phyloP scores from a whole-genome alignment of 2,797 vertebrate genomes.

The Pelodytes ibericus region DNA sequence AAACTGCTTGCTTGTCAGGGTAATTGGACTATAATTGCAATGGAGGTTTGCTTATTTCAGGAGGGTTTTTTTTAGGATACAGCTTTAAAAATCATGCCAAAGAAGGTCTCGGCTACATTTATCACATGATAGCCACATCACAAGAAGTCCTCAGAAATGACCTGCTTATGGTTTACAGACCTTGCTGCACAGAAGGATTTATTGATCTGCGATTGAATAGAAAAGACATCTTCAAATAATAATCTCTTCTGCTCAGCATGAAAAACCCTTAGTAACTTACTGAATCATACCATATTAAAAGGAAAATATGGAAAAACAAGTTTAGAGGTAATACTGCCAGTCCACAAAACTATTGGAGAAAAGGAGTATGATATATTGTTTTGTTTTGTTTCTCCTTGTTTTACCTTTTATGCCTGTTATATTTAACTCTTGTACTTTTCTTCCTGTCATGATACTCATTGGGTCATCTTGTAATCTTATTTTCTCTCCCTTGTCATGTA shows the following conservation, averaged over 20 bases:
- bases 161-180: background rate
- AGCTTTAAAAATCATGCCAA: background rate
- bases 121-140: background rate
- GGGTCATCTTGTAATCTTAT: no score
- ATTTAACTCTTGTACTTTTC: no score
- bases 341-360: background rate
- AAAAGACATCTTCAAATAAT: background rate
- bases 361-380: no score
- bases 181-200: background rate
- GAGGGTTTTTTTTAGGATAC: background rate
- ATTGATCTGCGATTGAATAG: background rate
- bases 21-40: slow-evolving; percentile 7
- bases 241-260: background rate
- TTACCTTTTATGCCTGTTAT: no score
- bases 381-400: no score
- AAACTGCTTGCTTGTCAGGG: slow-evolving; percentile 7
- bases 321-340: background rate
- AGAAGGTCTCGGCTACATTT: background rate
- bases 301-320: background rate
- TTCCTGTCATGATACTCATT: no score
- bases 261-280: background rate
- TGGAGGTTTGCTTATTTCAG: background rate
- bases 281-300: background rate
- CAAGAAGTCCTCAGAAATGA: background rate
- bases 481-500: no score